Conservation (phyloP, 2,797 vertebrate genomes). For the Lycodopsis pacificus region DNA sequence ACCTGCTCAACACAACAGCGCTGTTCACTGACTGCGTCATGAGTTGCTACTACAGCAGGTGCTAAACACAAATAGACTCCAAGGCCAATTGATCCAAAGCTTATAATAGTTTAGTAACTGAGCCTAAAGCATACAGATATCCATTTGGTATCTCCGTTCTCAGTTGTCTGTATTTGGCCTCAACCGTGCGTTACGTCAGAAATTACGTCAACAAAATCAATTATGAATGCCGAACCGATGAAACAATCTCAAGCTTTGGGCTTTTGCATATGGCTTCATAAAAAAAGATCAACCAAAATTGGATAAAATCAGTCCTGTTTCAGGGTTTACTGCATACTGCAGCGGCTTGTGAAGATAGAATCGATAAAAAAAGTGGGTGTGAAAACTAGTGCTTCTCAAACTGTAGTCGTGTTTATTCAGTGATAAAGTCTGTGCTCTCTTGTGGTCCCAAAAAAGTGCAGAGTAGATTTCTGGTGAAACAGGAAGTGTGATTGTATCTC, state of each 20-base stretch:
- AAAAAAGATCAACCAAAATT: constrained; percentile 47
- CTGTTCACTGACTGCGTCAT: constrained; percentile 47
- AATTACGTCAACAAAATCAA: constrained; percentile 54
- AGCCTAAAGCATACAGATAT: constrained; percentile 5
- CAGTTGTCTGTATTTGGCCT: constrained; percentile 27
- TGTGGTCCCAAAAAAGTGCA: constrained; percentile 62
- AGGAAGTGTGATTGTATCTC: constrained; percentile 79
- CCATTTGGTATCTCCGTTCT: constrained; percentile 33
- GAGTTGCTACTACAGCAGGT: constrained; percentile 33
- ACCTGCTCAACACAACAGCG: constrained; percentile 62
- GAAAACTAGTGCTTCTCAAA: constrained; percentile 45
- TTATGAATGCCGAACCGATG: constrained; percentile 54
- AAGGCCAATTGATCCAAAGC: constrained; percentile 16
- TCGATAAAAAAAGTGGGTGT: constrained; percentile 40
- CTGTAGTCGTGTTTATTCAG: constrained; percentile 46
- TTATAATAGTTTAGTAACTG: constrained; percentile 31
- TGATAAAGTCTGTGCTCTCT: constrained; percentile 40
- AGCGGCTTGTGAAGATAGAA: constrained; percentile 16
- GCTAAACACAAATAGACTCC: constrained; percentile 7
- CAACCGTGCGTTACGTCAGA: constrained; percentile 32
- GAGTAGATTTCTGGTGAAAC: constrained; percentile 77
- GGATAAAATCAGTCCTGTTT: constrained; percentile 16
- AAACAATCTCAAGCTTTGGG: constrained; percentile 40
- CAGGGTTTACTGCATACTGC: background rate
- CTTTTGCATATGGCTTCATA: constrained; percentile 36